phyloP scores from a whole-genome alignment of 37 sponge, comb jelly and placozoan genomes.

The Tethya wilhelma region DNA sequence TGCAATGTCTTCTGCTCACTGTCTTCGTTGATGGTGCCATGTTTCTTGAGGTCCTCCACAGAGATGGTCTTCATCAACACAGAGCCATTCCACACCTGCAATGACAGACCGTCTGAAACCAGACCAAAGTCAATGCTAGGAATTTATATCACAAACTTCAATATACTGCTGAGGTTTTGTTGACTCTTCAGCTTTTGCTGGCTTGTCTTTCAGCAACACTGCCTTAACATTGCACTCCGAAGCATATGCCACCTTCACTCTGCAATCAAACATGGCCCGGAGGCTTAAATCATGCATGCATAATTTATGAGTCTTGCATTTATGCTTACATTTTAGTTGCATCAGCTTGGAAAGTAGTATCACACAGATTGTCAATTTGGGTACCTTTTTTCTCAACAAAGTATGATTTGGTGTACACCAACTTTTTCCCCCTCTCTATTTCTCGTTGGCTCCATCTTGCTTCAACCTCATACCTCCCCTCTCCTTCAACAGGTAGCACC shows the following conservation, averaged over 20 bases:
- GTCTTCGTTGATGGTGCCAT: constrained; percentile 70
- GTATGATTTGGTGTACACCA: constrained; percentile 41
- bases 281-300: neutral
- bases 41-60: constrained; percentile 57
- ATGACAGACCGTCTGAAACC: neutral
- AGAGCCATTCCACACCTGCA: constrained; percentile 46
- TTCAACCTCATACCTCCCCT: constrained; percentile 33
- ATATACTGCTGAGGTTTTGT: constrained; percentile 37
- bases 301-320: neutral
- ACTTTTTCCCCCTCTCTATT: constrained; percentile 65
- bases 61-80: constrained; percentile 42
- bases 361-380: neutral
- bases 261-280: neutral
- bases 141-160: constrained; percentile 14
- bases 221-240: constrained; percentile 20
- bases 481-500: neutral
- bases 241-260: constrained; percentile 33
- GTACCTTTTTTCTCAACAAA: constrained; percentile 10
- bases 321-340: constrained; percentile 28
- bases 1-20: constrained; percentile 9
- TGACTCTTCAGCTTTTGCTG: constrained; percentile 5
- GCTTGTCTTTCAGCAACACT: constrained; percentile 54
- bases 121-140: neutral
- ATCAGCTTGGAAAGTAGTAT: constrained; percentile 45
- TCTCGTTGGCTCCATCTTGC: constrained; percentile 72